Evolutionary conservation across 1,140 invertebrate species (phyloP).

Genomic region (Sogatella furcifera): DNA sequence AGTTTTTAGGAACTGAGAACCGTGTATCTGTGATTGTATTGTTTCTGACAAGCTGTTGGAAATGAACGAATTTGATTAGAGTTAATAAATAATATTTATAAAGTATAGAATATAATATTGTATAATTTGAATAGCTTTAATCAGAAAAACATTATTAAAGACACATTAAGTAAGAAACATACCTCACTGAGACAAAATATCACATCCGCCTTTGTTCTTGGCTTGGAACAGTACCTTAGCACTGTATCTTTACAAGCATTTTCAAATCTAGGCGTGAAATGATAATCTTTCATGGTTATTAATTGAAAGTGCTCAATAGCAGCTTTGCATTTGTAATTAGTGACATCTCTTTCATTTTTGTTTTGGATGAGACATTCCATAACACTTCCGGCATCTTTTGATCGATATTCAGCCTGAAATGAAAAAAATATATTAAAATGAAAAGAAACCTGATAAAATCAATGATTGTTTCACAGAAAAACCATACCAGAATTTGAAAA

Average conservation of each 20-base stretch:
- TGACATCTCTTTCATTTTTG: conserved; percentile 74
- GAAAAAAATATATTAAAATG: not conserved
- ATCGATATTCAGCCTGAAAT: conserved; percentile 7
- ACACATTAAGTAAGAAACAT: too few species aligned
- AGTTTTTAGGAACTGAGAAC: conserved; percentile 71
- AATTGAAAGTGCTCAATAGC: conserved; percentile 92
- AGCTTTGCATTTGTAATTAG: conserved; percentile 74
- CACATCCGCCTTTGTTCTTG: conserved; percentile 52
- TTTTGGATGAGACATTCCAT: conserved; percentile 90
- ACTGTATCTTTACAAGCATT: conserved; percentile 82
- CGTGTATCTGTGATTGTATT: conserved; percentile 71
- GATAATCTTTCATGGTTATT: conserved; percentile 86
- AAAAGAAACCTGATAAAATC: too few species aligned
- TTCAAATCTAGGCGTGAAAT: conserved; percentile 92
- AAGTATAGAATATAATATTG: not conserved
- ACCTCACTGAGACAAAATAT: conserved; percentile 84
- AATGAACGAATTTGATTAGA: not conserved
- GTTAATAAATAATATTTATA: not conserved
- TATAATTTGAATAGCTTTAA: too few species aligned
- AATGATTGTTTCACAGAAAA: too few species aligned
- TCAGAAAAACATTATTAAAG: too few species aligned
- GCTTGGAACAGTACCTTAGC: conserved; percentile 59
- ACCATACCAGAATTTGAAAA: too few species aligned
- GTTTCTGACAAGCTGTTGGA: conserved; percentile 49
- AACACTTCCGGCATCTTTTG: conserved; percentile 47